Evolutionary conservation across 1,140 invertebrate genomes (phyloP), one percentile per base, ranked within the genome.

Genomic region (Chironomus tepperi): DNA sequence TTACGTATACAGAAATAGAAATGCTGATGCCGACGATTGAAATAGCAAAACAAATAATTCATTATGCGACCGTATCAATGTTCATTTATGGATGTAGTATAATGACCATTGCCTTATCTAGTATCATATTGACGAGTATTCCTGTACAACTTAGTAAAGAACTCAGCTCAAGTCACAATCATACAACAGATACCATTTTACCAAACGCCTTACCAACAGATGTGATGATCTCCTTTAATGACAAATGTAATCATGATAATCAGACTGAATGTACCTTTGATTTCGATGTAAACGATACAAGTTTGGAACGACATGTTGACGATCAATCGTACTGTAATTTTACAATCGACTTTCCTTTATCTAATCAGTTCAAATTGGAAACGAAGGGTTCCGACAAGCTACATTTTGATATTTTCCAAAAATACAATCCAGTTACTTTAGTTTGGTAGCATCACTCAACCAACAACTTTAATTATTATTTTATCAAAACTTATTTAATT

Each of bases 371-470:
- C 1, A 6, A 19, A 19, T 21, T n/a, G 65, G 65, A 70, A 70
- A 19, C 9, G 16, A 70, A 70, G 19, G 16, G 7, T 70, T 19
- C n/a, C 12, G 65, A 9, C 18, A 16, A 16, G 15, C 19, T 70
- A 21, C n/a, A 70, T 18, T 18, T 18, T 18, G 19, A 18, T 18
- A 19, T 19, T 10, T 3, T 70, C 19, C 16, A 9, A 70, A 70
- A 70, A 70, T 18, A 18, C 19, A 19, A 70, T 70, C 65, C n/a
- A 70, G 65, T 70, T 5, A 16, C n/a, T 70, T 9, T 70, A 10
- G 16, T 70, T 70, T 70, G 65, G 65, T 70, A 70, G 65, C 65
- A 70, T 70, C 24, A 34, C 24, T 34, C 24, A 34, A 34, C 5
- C 24, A 34, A 34, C 24, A 34, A 34, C 24, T 34, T 34, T 34